These are phyloP conservation scores for Jordanella pulchra DNA, from an alignment of 2,797 vertebrate species.

Conservation along the genomic window DNA sequence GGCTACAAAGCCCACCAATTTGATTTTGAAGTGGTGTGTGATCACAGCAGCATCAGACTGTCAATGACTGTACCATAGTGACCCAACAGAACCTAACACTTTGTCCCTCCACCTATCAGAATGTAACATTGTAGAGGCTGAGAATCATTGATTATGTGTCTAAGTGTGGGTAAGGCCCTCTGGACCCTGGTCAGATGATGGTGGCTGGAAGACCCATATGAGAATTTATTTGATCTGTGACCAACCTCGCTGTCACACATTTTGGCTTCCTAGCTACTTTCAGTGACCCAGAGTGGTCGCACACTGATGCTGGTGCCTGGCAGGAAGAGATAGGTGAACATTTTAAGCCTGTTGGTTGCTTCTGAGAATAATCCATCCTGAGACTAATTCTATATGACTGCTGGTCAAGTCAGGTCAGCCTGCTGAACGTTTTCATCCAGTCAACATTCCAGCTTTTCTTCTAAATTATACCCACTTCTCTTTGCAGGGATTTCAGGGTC, in stretches of 20 bases:
- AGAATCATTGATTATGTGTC: background rate
- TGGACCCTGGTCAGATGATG: too few species aligned
- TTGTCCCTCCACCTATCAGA: background rate
- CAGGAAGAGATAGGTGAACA: background rate
- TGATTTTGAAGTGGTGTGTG: background rate
- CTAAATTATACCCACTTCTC: background rate
- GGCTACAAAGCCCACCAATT: too few species aligned
- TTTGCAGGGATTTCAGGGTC: too few species aligned
- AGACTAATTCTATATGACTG: background rate
- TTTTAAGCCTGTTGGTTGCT: constrained; percentile 4
- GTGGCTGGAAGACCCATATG: background rate
- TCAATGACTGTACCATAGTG: background rate
- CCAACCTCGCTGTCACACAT: background rate
- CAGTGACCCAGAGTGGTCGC: background rate
- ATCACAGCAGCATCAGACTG: background rate
- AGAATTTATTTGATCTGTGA: background rate
- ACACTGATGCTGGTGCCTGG: background rate
- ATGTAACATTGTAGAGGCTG: background rate
- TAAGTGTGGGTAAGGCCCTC: too few species aligned
- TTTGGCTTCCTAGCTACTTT: background rate
- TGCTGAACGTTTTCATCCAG: background rate
- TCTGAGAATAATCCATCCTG: constrained; percentile 1
- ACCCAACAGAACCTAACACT: background rate
- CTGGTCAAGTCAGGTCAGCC: background rate
- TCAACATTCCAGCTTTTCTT: background rate